A percentile compares a stretch with the other conserved stretches of the same genome.
phyloP scores from a whole-genome alignment of 2,888 invertebrate genomes.

The Agrochola lota region DNA sequence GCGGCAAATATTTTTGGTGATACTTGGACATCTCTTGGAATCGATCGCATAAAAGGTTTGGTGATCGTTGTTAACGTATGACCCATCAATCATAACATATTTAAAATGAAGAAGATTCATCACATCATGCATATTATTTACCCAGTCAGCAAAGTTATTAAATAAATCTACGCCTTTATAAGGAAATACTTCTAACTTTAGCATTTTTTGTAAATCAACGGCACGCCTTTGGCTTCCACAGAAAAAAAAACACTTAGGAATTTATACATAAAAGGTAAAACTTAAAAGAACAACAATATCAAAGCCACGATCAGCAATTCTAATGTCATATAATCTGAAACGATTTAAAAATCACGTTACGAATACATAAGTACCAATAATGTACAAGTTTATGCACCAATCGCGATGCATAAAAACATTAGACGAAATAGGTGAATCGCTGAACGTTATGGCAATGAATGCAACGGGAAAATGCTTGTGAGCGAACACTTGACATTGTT shows the following conservation, averaged over 20 bases:
- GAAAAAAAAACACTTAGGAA: conserved; percentile 19
- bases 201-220: not conserved
- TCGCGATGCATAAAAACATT: conserved; percentile 66
- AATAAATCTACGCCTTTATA: not conserved
- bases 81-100: too few relatives aligned
- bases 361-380: conserved; percentile 58
- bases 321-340: conserved; percentile 64
- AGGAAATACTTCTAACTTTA: not conserved
- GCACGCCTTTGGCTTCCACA: conserved; percentile 5
- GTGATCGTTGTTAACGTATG: too few relatives aligned
- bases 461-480: conserved; percentile 54
- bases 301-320: conserved; percentile 60
- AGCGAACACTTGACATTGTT: conserved; percentile 64
- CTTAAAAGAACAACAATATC: conserved; percentile 23
- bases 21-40: too few relatives aligned
- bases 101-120: not conserved
- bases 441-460: conserved; percentile 60
- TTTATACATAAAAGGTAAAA: conserved; percentile 15
- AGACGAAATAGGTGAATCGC: conserved; percentile 70
- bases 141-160: not conserved
- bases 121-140: not conserved
- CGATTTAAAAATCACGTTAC: conserved; percentile 60
- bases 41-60: too few relatives aligned
- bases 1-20: too few relatives aligned
- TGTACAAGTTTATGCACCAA: conserved; percentile 53